A percentile compares a stretch with the other conserved stretches of the same genome.
Conservation (phyloP, 2,888 invertebrate species). For the Lucinisca nassula region DNA sequence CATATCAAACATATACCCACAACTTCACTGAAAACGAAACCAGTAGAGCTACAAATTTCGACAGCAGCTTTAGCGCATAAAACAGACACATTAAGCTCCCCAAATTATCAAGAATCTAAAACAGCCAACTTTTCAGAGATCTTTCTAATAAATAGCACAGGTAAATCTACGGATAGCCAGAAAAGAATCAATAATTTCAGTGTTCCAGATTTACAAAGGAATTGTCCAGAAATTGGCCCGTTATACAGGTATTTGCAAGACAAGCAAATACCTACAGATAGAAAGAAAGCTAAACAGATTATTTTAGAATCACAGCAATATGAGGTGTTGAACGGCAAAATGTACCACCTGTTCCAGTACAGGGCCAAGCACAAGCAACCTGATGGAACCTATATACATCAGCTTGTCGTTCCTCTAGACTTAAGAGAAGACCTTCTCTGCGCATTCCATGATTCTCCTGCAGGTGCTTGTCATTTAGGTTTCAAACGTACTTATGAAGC, state of each 20-base stretch:
- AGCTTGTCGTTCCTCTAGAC: not conserved
- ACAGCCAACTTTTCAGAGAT: too few relatives aligned
- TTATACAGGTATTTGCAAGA: not conserved
- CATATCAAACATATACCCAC: too few relatives aligned
- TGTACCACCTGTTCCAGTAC: not conserved
- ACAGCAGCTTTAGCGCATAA: not conserved
- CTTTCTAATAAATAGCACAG: too few relatives aligned
- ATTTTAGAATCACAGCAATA: constrained; percentile 7
- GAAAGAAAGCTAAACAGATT: not conserved
- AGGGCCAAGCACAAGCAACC: not conserved
- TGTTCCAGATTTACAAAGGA: not conserved
- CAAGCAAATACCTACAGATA: not conserved
- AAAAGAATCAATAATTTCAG: not conserved
- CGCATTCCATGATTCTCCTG: constrained; percentile 5
- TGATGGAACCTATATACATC: not conserved
- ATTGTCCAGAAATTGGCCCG: not conserved
- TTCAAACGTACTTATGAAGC: not conserved
- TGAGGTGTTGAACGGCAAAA: not conserved
- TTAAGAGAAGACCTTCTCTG: not conserved
- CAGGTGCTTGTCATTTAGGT: not conserved
- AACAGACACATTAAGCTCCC: not conserved
- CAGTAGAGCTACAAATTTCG: too few relatives aligned
- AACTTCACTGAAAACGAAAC: too few relatives aligned
- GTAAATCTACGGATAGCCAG: too few relatives aligned
- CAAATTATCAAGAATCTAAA: too few relatives aligned